Evolutionary conservation across 30 jellyfish, hydroid and myxozoan genomes (phyloP).

Genomic region (Chrysaora quinquecirrha): DNA sequence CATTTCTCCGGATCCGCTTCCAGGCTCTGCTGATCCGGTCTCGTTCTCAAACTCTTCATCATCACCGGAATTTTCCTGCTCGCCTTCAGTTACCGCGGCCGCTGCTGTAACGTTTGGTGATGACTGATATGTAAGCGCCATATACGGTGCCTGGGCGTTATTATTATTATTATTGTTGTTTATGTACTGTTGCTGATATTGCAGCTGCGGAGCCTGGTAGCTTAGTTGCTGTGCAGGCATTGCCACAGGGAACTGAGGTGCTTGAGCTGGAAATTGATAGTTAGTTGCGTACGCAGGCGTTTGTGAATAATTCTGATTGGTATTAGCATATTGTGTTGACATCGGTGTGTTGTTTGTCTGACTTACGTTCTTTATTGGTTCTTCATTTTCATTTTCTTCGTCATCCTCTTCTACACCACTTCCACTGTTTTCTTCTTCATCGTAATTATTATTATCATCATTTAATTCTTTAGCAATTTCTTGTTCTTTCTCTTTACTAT

Average conservation of each 20-base stretch:
- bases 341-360: background rate
- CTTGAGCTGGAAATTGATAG: background rate
- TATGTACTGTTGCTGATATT: background rate
- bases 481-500: conserved; percentile 10
- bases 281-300: background rate
- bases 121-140: background rate
- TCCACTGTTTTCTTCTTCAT: conserved; percentile 11
- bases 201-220: conserved; percentile 9
- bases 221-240: background rate
- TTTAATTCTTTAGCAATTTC: conserved; percentile 8
- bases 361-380: background rate
- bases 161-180: background rate
- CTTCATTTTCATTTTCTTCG: conserved; percentile 11
- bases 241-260: conserved; percentile 4
- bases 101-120: background rate
- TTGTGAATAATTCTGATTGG: background rate
- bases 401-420: conserved; percentile 15
- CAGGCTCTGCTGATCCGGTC: conserved; percentile 41
- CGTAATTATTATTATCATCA: background rate
- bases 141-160: background rate
- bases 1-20: conserved; percentile 46
- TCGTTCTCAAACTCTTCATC: conserved; percentile 8
- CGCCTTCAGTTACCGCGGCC: conserved; percentile 6
- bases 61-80: conserved; percentile 36
- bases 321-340: background rate